Base-by-base conservation (phyloP, 1,140 invertebrate species). In the Dufourea novaeangliae region DNA sequence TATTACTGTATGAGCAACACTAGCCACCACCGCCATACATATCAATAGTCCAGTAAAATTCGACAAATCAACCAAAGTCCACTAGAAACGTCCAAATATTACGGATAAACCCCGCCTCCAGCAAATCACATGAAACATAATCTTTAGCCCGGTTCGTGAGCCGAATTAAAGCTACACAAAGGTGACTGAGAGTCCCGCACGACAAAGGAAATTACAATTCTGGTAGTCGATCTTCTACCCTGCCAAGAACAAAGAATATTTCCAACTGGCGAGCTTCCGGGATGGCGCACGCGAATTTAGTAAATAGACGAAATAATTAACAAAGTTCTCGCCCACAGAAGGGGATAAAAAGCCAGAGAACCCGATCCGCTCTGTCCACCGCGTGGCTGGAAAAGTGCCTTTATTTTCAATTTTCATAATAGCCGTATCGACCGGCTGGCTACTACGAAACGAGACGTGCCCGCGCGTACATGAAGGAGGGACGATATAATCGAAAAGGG, bases 371-470 rank as follows among this genome's bases (percentile, higher is more conserved):
- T 73, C 63, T 57, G 37, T 57, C 32, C 72, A 63, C 46, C n/a
- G 63, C 80, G 79, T 77, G 59, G 61, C 25, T 62, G 79, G 32
- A 54, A 83, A 72, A 72, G 46, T 82, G 66, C 56, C 67, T 79
- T 84, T 83, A 83, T 84, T 84, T 83, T 84, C 78, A 84, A 84
- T 84, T 84, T 84, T 84, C 82, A 83, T 84, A 84, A 84, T 84
- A 84, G 71, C 71, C 67, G 37, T 73, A 84, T 84, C 71, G 82
- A 83, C 56, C 81, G 66, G 64, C n/a, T 14, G 6, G 56, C 41
- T 57, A 32, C 39, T 39, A 59, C 44, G 68, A 37, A 78, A n/a
- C 74, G 69, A 78, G 41, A n/a, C 54, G 22, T 20, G 61, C 39
- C 22, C 12, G 52, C 14, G 61, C 25, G 27, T 34, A 10, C 11